These are phyloP conservation scores for Leptopilina myrica DNA, from an alignment of 2,888 invertebrate species.

Conservation along the genomic window DNA sequence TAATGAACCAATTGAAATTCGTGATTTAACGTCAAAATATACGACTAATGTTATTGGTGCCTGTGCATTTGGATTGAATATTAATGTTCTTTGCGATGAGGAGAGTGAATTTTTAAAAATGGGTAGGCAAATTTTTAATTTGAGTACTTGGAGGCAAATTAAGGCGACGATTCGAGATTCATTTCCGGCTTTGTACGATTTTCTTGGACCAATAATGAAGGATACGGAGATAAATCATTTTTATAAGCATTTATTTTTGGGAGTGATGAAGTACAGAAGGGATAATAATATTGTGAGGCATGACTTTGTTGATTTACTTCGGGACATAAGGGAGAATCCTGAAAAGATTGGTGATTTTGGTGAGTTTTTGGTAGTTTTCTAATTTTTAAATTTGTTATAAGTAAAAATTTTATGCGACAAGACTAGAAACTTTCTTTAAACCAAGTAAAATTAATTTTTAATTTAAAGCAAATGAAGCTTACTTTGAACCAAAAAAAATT, in stretches of 20 bases:
- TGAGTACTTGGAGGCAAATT: conserved; percentile 40
- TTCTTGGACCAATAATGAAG: conserved; percentile 55
- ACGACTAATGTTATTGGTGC: conserved; percentile 76
- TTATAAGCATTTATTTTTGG: conserved; percentile 66
- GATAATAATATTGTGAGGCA: conserved; percentile 72
- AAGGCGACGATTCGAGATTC: conserved; percentile 46
- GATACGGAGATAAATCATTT: conserved; percentile 64
- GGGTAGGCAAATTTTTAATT: conserved; percentile 65
- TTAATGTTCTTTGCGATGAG: conserved; percentile 67
- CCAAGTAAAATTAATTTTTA: too few species aligned
- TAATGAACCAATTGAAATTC: conserved; percentile 57
- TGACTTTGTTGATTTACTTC: conserved; percentile 77
- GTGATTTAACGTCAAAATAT: conserved; percentile 71
- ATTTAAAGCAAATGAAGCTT: too few species aligned
- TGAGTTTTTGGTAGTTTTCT: conserved; percentile 40
- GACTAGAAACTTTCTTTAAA: too few species aligned
- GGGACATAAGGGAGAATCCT: conserved; percentile 66
- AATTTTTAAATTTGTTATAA: too few species aligned
- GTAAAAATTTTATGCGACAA: too few species aligned
- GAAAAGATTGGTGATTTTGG: conserved; percentile 60
- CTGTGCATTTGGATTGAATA: conserved; percentile 75
- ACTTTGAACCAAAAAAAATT: too few species aligned
- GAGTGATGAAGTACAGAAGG: conserved; percentile 72
- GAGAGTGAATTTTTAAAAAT: conserved; percentile 71
- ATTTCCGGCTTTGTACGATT: conserved; percentile 57